Evolutionary conservation across 1,140 invertebrate genomes (phyloP).

Genomic region (Hesperophylax magnus): DNA sequence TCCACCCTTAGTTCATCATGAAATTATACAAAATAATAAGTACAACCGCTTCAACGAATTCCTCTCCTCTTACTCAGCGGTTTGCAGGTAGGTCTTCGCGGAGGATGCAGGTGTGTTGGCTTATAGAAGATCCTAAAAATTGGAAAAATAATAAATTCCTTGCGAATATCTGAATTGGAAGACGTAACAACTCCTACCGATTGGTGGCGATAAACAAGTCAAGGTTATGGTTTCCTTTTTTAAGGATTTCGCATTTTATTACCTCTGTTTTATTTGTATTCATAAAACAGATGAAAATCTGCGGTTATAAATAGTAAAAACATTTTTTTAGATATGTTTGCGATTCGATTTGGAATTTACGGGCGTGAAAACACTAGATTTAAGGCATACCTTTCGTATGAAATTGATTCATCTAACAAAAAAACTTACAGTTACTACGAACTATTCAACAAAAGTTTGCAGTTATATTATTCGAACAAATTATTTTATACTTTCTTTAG

Average conservation of each 20-base stretch:
- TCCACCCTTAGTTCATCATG: no score
- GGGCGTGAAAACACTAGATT: background rate
- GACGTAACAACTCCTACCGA: slow-evolving; percentile 19
- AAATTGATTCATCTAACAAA: no score
- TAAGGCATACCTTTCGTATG: no score
- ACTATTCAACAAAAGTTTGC: no score
- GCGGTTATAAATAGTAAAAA: slow-evolving; percentile 11
- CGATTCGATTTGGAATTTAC: slow-evolving; percentile 5
- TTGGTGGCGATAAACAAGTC: slow-evolving; percentile 34
- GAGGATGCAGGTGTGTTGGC: background rate
- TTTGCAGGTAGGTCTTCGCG: background rate
- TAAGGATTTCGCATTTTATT: slow-evolving; percentile 39
- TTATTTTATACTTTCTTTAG: no score
- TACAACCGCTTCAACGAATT: no score
- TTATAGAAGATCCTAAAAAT: background rate
- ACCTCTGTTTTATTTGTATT: slow-evolving; percentile 32
- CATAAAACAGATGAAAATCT: slow-evolving; percentile 9
- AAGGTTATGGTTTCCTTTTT: slow-evolving; percentile 34
- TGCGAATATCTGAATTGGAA: slow-evolving; percentile 35
- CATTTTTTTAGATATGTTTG: background rate
- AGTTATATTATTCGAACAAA: no score
- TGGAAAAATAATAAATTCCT: slow-evolving; percentile 46
- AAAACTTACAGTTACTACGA: no score
- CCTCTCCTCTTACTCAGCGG: background rate
- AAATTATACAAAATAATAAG: no score